phyloP scores from a whole-genome alignment of 2,113 vertebrate genomes.

The Varanus komodoensis region DNA sequence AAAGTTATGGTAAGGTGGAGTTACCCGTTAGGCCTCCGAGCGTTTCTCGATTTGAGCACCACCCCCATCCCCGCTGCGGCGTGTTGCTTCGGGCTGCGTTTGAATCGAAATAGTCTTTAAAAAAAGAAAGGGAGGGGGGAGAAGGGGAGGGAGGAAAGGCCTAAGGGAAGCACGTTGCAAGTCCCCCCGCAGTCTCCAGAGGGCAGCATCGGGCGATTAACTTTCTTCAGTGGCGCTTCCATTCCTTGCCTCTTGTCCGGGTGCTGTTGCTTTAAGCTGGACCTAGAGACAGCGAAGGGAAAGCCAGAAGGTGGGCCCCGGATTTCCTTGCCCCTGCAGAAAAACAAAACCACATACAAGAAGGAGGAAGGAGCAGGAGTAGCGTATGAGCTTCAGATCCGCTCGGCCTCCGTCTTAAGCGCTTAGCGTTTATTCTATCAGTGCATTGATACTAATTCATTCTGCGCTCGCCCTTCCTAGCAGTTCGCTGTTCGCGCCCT shows the following conservation, averaged over 20 bases:
- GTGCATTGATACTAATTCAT: not conserved
- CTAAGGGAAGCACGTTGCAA: not conserved
- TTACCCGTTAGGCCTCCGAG: conserved; percentile 11
- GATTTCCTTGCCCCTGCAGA: not conserved
- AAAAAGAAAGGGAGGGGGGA: no score
- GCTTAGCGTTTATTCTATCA: not conserved
- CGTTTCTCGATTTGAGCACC: conserved; percentile 8
- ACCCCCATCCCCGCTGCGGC: not conserved
- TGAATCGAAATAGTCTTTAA: not conserved
- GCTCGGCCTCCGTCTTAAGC: not conserved
- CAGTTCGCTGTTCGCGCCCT: not conserved
- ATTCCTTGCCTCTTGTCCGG: not conserved
- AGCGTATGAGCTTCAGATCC: not conserved
- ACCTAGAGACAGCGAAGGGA: not conserved
- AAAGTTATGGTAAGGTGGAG: not conserved
- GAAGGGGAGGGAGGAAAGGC: not conserved
- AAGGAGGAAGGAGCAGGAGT: not conserved
- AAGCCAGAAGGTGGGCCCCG: not conserved
- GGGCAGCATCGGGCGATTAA: conserved; percentile 54
- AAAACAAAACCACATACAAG: not conserved
- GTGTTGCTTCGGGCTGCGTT: not conserved
- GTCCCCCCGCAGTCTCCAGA: conserved; percentile 47
- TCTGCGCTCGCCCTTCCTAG: not conserved
- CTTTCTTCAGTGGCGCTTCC: not conserved
- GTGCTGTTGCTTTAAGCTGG: conserved; percentile 3